Conservation (phyloP, 2,113 vertebrate genomes). For the Colius striatus region DNA sequence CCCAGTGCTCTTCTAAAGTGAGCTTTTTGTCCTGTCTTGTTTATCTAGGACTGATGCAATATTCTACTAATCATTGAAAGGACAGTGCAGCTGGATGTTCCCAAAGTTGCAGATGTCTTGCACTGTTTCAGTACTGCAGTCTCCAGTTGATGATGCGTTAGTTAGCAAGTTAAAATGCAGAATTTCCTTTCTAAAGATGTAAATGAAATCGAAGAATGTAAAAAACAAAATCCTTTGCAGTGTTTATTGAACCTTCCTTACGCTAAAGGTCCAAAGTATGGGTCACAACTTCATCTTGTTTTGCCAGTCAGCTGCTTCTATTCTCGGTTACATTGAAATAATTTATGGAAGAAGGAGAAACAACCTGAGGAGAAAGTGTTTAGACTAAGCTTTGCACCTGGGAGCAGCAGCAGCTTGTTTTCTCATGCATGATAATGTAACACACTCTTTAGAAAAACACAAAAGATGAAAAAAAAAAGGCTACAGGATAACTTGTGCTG, state of each 20-base stretch:
- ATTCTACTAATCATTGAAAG: conserved; percentile 65
- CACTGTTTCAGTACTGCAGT: conserved; percentile 37
- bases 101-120: neutral
- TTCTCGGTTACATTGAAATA: neutral
- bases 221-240: conserved; percentile 33
- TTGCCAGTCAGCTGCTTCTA: conserved; percentile 3
- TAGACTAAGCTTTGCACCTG: neutral
- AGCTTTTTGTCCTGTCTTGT: conserved; percentile 16
- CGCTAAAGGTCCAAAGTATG: conserved; percentile 76
- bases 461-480: neutral
- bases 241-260: conserved; percentile 51
- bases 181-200: conserved; percentile 57
- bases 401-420: conserved; percentile 47
- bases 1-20: neutral
- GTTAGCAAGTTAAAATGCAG: neutral
- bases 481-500: conserved; percentile 35
- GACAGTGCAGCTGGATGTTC: neutral
- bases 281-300: neutral
- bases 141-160: conserved; percentile 34
- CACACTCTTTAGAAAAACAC: neutral
- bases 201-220: conserved; percentile 77
- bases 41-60: conserved; percentile 58
- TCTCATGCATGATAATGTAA: conserved; percentile 48
- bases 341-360: neutral
- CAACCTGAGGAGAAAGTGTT: neutral